Conservation (phyloP, 2,113 vertebrate species). For the Peromyscus californicus region DNA sequence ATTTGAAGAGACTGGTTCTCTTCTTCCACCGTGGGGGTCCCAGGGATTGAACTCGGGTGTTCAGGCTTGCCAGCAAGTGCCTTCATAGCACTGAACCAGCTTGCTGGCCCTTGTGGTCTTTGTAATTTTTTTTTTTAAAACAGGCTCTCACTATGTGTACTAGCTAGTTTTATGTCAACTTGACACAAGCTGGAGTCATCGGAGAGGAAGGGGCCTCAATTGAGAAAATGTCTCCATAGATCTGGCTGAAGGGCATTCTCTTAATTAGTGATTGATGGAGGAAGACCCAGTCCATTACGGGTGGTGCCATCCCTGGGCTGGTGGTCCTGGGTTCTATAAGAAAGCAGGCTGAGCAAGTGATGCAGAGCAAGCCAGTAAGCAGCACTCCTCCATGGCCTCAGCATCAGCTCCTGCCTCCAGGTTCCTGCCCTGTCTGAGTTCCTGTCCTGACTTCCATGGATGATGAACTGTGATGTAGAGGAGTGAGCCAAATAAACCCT, state of each 20-base stretch:
- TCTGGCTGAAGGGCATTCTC: background rate
- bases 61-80: background rate
- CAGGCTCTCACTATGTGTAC: background rate
- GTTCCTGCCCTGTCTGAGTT: background rate
- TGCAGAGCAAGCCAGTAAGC: background rate
- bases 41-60: background rate
- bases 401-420: background rate
- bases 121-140: too few species aligned
- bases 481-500: background rate
- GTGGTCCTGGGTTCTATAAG: background rate
- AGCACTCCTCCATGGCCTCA: background rate
- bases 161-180: background rate
- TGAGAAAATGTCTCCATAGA: background rate
- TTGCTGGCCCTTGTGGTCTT: background rate
- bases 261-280: background rate
- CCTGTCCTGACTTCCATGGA: background rate
- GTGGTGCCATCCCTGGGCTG: background rate
- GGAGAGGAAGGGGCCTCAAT: background rate
- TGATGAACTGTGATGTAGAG: background rate
- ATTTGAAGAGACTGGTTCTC: background rate
- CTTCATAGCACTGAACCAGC: background rate
- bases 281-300: background rate
- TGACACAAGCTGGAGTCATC: background rate
- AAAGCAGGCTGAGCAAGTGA: background rate
- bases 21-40: background rate